Conservation (phyloP, 2,888 invertebrate species). For the Mechanitis messenoides region DNA sequence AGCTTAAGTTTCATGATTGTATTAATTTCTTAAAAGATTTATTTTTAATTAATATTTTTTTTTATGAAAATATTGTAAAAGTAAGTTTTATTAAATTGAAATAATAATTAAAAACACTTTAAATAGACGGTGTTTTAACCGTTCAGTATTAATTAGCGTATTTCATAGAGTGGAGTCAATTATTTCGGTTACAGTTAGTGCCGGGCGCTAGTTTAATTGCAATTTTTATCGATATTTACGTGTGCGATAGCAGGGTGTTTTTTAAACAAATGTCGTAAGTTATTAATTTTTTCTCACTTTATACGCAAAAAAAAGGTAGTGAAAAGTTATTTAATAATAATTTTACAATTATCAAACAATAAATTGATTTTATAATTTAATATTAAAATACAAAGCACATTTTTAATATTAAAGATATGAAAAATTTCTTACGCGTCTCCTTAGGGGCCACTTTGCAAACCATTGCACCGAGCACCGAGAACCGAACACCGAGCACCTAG, state of each 20-base stretch:
- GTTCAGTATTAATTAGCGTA: background rate
- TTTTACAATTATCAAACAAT: too few species aligned
- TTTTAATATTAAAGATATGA: background rate
- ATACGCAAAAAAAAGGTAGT: too few species aligned
- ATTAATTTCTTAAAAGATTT: too few species aligned
- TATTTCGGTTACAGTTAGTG: constrained; percentile 4
- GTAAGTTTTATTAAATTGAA: too few species aligned
- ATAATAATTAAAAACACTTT: background rate
- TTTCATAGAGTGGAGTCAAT: background rate
- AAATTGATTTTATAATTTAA: too few species aligned
- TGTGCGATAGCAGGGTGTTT: constrained; percentile 18
- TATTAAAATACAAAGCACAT: background rate
- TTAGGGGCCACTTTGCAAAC: constrained; percentile 25
- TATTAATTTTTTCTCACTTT: too few species aligned
- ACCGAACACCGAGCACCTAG: background rate
- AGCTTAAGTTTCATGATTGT: too few species aligned
- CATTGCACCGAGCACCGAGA: constrained; percentile 11
- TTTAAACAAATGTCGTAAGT: background rate
- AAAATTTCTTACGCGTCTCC: constrained; percentile 17
- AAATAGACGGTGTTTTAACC: background rate
- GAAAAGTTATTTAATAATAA: too few species aligned
- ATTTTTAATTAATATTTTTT: too few species aligned
- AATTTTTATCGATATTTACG: constrained; percentile 21
- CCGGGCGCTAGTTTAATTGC: constrained; percentile 15
- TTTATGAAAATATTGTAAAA: too few species aligned